These are phyloP conservation scores for Cochlearius cochlearius DNA, from an alignment of 2,113 vertebrate genomes.

Conservation along the genomic window DNA sequence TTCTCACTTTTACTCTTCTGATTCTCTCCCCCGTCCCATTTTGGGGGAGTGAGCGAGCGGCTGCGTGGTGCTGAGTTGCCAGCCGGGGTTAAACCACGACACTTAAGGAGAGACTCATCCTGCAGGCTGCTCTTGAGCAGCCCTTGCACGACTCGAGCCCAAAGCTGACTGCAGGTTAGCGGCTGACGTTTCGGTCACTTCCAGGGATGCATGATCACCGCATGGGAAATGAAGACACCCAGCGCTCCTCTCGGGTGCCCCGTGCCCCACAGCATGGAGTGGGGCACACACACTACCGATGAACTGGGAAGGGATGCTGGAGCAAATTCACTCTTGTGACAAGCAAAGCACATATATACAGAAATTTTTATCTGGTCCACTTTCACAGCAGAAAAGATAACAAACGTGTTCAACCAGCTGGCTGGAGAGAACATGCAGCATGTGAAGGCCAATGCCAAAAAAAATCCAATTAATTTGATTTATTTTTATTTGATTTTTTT, in stretches of 20 bases:
- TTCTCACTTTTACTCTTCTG: too few relatives aligned
- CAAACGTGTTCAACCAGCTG: background rate
- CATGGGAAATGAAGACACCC: background rate
- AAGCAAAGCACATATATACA: background rate
- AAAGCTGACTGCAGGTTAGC: background rate
- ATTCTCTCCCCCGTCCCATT: too few relatives aligned
- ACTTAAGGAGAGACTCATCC: background rate
- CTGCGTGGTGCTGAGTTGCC: too few relatives aligned
- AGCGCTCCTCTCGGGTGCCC: background rate
- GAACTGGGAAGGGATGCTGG: background rate
- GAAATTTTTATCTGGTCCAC: background rate
- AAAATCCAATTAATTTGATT: constrained; percentile 47
- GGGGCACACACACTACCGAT: background rate
- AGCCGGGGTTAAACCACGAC: too few relatives aligned
- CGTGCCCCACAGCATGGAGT: background rate
- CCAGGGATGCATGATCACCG: background rate
- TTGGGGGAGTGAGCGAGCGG: too few relatives aligned
- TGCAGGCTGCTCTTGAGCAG: background rate
- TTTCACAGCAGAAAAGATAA: background rate
- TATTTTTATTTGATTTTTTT: constrained; percentile 16
- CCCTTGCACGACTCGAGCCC: background rate
- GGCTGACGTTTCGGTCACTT: background rate
- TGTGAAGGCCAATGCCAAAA: constrained; percentile 10
- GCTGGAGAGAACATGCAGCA: constrained; percentile 24
- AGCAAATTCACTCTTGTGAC: background rate